Percentiles rank a stretch among this genome's conserved stretches.
These are phyloP conservation scores for Podarcis lilfordi DNA, from an alignment of 2,797 vertebrate genomes.

Conservation along the genomic window DNA sequence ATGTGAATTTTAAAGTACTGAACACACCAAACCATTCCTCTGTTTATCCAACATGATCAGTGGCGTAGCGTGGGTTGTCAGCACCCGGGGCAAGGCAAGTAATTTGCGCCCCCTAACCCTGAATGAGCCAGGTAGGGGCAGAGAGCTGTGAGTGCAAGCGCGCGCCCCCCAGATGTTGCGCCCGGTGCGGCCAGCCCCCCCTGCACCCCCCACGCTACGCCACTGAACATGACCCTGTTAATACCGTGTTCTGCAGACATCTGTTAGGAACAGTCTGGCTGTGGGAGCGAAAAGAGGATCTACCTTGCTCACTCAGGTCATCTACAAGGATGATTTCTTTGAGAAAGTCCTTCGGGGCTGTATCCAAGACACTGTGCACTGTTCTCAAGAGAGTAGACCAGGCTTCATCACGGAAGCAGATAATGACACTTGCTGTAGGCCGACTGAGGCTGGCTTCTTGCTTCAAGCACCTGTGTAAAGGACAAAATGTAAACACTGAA, in stretches of 20 bases:
- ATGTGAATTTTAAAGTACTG: neutral
- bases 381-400: slow-evolving; percentile 89
- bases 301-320: slow-evolving; percentile 87
- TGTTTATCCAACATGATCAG: neutral
- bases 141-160: too few relatives aligned
- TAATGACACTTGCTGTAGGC: slow-evolving; percentile 85
- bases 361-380: slow-evolving; percentile 86
- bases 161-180: too few relatives aligned
- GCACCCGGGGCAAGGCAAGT: too few relatives aligned
- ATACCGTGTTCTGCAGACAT: neutral
- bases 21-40: neutral
- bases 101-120: too few relatives aligned
- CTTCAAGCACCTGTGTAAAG: slow-evolving; percentile 80
- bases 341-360: slow-evolving; percentile 78
- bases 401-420: slow-evolving; percentile 88
- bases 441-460: slow-evolving; percentile 77
- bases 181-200: too few relatives aligned
- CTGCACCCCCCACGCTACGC: too few relatives aligned
- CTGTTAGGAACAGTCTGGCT: neutral
- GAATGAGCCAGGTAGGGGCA: too few relatives aligned
- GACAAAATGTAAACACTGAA: neutral
- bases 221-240: neutral
- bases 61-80: too few relatives aligned
- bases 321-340: slow-evolving; percentile 89
- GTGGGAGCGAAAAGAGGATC: neutral